phyloP scores from a whole-genome alignment of 1,140 invertebrate species.

The Proales similis region DNA sequence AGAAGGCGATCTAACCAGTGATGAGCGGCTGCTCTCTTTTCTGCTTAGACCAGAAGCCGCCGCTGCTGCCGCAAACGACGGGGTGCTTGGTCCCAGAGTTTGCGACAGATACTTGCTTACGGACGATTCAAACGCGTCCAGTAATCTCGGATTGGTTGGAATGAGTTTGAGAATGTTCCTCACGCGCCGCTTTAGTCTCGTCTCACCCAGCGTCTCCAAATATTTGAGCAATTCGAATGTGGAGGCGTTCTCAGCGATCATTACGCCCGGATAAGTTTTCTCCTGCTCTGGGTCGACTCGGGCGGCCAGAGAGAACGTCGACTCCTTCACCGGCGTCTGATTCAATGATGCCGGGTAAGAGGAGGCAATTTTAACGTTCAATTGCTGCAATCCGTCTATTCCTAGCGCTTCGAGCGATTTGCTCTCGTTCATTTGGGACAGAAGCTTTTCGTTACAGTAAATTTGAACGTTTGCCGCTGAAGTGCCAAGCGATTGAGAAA shows the following conservation, averaged over 20 bases:
- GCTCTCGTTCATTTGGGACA: background rate
- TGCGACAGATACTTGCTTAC: no score
- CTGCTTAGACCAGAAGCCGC: no score
- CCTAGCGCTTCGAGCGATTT: background rate
- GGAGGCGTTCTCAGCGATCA: conserved; percentile 56
- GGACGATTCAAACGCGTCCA: conserved; percentile 54
- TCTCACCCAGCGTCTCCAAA: conserved; percentile 54
- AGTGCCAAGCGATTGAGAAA: no score
- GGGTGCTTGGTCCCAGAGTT: no score
- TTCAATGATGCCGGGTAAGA: background rate
- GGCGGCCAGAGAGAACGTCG: background rate
- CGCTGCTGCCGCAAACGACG: no score
- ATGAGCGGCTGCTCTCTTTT: no score
- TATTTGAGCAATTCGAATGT: conserved; percentile 58
- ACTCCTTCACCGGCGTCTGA: background rate
- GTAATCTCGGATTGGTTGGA: conserved; percentile 55
- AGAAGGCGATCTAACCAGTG: no score
- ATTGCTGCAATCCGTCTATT: conserved; percentile 1
- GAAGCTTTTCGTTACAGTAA: background rate
- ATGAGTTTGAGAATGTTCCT: conserved; percentile 55
- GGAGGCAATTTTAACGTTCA: background rate
- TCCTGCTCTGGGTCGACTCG: conserved; percentile 47
- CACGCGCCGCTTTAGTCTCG: conserved; percentile 53
- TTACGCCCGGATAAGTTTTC: conserved; percentile 56
- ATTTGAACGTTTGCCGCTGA: no score